Conservation (phyloP, 2,113 vertebrate species). For the Ageneiosus marmoratus region DNA sequence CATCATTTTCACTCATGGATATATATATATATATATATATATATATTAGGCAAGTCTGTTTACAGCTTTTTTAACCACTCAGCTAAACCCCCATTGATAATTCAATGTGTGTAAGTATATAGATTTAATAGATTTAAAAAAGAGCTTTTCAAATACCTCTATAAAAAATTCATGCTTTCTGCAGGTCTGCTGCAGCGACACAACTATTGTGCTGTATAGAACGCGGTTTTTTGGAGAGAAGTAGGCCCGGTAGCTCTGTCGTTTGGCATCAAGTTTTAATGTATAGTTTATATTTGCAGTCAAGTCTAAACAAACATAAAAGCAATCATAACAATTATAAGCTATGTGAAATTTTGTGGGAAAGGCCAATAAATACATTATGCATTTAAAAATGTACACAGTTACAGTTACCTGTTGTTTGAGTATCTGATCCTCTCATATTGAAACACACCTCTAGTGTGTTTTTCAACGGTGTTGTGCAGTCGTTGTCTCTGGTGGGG, state of each 20-base stretch:
- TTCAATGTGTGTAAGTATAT: not conserved
- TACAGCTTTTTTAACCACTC: too few relatives aligned
- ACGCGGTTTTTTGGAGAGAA: slow-evolving; percentile 46
- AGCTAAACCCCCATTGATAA: not conserved
- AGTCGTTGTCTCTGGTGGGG: slow-evolving; percentile 51
- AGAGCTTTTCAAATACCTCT: slow-evolving; percentile 54
- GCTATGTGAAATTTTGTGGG: not conserved
- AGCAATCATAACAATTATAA: not conserved
- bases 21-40: too few relatives aligned
- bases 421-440: slow-evolving; percentile 41
- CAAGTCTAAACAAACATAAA: slow-evolving; percentile 52
- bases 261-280: slow-evolving; percentile 65
- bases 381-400: not conserved
- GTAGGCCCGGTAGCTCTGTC: slow-evolving; percentile 64
- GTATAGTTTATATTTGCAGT: slow-evolving; percentile 61
- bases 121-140: not conserved
- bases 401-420: slow-evolving; percentile 51
- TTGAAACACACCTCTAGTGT: slow-evolving; percentile 61
- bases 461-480: slow-evolving; percentile 1
- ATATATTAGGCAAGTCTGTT: too few relatives aligned
- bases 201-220: rapidly evolving
- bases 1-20: too few relatives aligned
- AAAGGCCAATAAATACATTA: too few relatives aligned
- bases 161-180: not conserved
- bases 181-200: not conserved